These are phyloP conservation scores for Hypsibius dujardini DNA, from an alignment of 1,140 invertebrate species.

Conservation along the genomic window DNA sequence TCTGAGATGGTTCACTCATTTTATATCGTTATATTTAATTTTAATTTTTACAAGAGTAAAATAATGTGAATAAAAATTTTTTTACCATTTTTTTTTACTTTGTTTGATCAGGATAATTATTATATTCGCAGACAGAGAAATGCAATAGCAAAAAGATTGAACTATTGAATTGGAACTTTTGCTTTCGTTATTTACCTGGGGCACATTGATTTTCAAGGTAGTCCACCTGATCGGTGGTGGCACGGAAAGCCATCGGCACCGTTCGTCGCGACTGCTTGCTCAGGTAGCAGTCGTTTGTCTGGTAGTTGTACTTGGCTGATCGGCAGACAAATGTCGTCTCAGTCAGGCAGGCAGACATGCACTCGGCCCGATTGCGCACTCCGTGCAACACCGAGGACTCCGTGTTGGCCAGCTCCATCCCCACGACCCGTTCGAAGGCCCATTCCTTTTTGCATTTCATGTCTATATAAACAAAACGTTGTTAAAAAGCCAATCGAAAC, in stretches of 20 bases:
- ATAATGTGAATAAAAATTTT: no score
- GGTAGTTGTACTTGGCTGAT: constrained; percentile 34
- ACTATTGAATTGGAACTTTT: no score
- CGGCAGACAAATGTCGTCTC: constrained; percentile 33
- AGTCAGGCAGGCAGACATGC: constrained; percentile 35
- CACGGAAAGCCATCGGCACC: constrained; percentile 32
- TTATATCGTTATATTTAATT: no score
- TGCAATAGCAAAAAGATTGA: no score
- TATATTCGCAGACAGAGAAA: no score
- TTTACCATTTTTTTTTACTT: no score
- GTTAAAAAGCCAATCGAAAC: constrained; percentile 17
- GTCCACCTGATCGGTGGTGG: constrained; percentile 32
- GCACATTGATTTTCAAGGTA: constrained; percentile 41
- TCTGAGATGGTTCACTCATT: no score
- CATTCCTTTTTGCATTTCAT: constrained; percentile 35
- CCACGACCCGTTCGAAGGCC: constrained; percentile 37
- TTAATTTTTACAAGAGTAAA: no score
- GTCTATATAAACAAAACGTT: constrained; percentile 26
- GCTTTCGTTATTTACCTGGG: constrained; percentile 28
- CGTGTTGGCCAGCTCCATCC: constrained; percentile 33
- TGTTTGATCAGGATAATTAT: no score
- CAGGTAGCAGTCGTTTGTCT: constrained; percentile 33
- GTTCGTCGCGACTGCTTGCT: constrained; percentile 35
- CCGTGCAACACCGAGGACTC: constrained; percentile 32
- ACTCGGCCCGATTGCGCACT: constrained; percentile 31